Evolutionary conservation across 2,888 invertebrate species (phyloP).

Genomic region (Cerastoderma edule): DNA sequence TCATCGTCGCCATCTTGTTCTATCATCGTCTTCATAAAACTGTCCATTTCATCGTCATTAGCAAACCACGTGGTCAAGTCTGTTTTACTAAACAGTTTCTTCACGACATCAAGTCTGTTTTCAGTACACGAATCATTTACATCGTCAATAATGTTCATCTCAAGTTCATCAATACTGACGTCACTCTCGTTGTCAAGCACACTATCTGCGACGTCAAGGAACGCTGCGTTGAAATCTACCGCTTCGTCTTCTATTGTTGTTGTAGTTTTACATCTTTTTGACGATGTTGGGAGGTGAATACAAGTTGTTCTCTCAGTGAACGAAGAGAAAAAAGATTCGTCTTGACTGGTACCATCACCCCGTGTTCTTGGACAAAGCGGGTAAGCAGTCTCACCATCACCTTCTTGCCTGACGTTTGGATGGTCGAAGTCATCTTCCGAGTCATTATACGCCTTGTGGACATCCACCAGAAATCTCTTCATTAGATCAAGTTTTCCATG

Average conservation of each 20-base stretch:
- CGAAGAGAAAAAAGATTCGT: slow-evolving; percentile 16
- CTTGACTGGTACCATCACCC: slow-evolving; percentile 16
- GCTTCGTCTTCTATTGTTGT: background rate
- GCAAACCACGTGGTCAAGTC: background rate
- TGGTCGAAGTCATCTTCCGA: background rate
- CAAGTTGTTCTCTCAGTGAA: background rate
- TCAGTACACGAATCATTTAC: background rate
- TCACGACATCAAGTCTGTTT: background rate
- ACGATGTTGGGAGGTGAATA: background rate
- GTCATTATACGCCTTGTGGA: background rate
- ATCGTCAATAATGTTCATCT: slow-evolving; percentile 9
- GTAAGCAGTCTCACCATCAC: slow-evolving; percentile 3
- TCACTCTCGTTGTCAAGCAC: background rate
- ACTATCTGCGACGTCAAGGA: slow-evolving; percentile 3
- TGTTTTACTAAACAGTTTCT: slow-evolving; percentile 4
- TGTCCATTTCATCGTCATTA: background rate
- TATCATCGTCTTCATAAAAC: slow-evolving; percentile 16
- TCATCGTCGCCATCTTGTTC: slow-evolving; percentile 4
- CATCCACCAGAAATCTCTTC: slow-evolving; percentile 9
- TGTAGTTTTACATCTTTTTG: background rate
- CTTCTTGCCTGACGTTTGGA: background rate
- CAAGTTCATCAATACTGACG: slow-evolving; percentile 11
- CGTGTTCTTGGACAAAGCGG: slow-evolving; percentile 15
- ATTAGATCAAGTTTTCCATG: slow-evolving; percentile 3
- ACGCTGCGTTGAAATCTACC: slow-evolving; percentile 4